Percentiles rank a stretch among this genome's conserved stretches.
These are phyloP conservation scores for Diarsia dahlii DNA, from an alignment of 2,888 invertebrate genomes.

Conservation along the genomic window DNA sequence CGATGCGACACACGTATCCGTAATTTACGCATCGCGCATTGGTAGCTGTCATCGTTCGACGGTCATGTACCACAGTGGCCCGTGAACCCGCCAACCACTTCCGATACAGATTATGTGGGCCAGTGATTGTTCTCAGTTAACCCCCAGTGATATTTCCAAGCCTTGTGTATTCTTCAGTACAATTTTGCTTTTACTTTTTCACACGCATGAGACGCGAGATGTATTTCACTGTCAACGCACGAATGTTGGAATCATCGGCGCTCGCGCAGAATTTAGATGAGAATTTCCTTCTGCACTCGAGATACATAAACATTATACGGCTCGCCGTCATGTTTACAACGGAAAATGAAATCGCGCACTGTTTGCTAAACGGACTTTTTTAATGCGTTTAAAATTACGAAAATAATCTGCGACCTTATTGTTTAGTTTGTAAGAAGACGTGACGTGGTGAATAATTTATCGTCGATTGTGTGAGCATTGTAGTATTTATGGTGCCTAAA, in stretches of 20 bases:
- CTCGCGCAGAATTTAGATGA: conserved; percentile 88
- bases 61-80: conserved; percentile 40
- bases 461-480: conserved; percentile 58
- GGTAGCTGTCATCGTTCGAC: conserved; percentile 64
- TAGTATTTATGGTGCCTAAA: conserved; percentile 67
- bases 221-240: conserved; percentile 84
- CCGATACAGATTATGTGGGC: conserved; percentile 23
- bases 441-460: conserved; percentile 56
- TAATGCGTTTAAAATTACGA: conserved; percentile 82
- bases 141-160: conserved; percentile 42
- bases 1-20: conserved; percentile 83
- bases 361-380: conserved; percentile 81
- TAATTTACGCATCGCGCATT: conserved; percentile 80
- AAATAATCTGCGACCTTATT: conserved; percentile 73
- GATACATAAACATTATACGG: conserved; percentile 88
- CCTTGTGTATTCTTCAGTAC: conserved; percentile 52
- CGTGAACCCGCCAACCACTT: conserved; percentile 36
- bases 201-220: conserved; percentile 86
- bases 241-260: conserved; percentile 86
- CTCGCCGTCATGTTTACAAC: conserved; percentile 87
- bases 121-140: conserved; percentile 47
- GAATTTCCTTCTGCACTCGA: conserved; percentile 86
- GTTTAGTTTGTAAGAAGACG: conserved; percentile 60
- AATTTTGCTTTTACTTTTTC: conserved; percentile 86
- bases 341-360: conserved; percentile 84